phyloP scores from a whole-genome alignment of 2,797 vertebrate genomes.

The Pseudomugil tenellus region DNA sequence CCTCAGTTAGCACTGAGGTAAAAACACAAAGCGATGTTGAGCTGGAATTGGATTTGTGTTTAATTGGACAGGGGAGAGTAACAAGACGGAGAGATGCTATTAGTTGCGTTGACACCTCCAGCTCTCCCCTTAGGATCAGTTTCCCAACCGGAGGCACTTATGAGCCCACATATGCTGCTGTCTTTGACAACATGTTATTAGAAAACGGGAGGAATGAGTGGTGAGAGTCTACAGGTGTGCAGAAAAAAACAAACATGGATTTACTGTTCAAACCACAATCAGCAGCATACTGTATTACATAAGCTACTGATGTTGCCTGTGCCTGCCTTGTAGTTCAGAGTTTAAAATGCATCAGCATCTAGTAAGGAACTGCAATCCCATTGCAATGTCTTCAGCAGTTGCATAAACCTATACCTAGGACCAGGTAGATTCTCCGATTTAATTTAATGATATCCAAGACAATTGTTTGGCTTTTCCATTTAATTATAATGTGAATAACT shows the following conservation, averaged over 20 bases:
- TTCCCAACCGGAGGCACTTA: conserved; percentile 1
- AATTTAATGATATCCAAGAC: not conserved
- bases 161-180: not conserved
- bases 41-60: not conserved
- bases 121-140: conserved; percentile 4
- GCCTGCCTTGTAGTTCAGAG: not conserved
- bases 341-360: not conserved
- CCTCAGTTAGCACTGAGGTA: not conserved
- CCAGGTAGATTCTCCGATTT: conserved; percentile 3
- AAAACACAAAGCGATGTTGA: not conserved
- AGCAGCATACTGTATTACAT: not conserved
- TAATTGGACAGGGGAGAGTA: conserved; percentile 6
- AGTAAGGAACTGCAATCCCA: not conserved
- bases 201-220: not conserved
- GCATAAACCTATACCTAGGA: not conserved
- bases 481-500: conserved; percentile 11
- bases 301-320: not conserved
- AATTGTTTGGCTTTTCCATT: not conserved
- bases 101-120: conserved; percentile 1
- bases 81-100: conserved; percentile 1
- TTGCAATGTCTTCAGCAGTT: not conserved
- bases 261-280: not conserved
- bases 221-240: not conserved
- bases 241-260: not conserved
- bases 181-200: not conserved